A percentile compares a stretch with the other conserved stretches of the same genome.
Evolutionary conservation across 2,113 vertebrate species (phyloP).

Genomic region (Anhinga rufa): DNA sequence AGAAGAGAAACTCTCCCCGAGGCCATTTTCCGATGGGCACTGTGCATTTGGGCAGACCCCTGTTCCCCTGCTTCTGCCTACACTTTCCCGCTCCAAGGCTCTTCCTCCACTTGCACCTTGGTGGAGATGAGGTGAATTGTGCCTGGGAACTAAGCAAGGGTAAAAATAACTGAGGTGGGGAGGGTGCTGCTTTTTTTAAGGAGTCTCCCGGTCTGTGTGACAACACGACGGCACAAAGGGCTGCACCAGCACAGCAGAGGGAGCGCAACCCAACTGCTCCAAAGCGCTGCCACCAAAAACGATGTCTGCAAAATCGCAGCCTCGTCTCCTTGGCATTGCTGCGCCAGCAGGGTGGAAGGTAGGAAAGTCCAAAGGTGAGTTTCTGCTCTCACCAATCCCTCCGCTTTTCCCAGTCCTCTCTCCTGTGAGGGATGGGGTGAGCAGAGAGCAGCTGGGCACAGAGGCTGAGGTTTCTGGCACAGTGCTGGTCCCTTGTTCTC

Average conservation of each 20-base stretch:
- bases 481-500: background rate
- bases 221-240: background rate
- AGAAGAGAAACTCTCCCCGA: background rate
- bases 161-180: slow-evolving; percentile 16
- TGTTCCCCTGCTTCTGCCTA: background rate
- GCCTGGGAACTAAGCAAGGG: background rate
- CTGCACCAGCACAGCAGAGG: background rate
- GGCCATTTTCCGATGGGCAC: background rate
- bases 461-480: background rate
- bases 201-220: background rate
- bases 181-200: background rate
- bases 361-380: background rate
- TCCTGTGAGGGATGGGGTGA: background rate
- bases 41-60: background rate
- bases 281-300: background rate
- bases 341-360: background rate
- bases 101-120: background rate
- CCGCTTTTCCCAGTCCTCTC: background rate
- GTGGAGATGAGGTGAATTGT: background rate
- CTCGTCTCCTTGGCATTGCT: background rate
- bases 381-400: background rate
- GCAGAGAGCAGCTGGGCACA: background rate
- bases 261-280: background rate
- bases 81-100: background rate
- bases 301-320: background rate